A percentile compares a stretch with the other conserved stretches of the same genome.
Conservation (phyloP, 2,113 vertebrate genomes). For the Limanda limanda region DNA sequence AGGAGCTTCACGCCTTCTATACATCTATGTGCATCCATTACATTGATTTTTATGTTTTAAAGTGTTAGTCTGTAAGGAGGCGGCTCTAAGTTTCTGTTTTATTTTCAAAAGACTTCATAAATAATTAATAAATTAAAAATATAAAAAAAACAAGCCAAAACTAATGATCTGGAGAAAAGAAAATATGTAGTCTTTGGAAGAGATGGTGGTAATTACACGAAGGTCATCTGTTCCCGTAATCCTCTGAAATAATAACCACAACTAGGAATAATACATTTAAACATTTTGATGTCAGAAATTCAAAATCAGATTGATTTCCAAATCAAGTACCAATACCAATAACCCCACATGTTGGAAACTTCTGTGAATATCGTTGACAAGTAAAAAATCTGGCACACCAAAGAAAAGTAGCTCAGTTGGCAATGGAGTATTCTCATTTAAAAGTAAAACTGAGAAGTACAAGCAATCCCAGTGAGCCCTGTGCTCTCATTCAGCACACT, state of each 20-base stretch:
- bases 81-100: not conserved
- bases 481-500: constrained; percentile 44
- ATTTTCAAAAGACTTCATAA: not conserved
- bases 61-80: not conserved
- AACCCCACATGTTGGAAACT: constrained; percentile 30
- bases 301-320: constrained; percentile 43
- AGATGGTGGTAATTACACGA: constrained; percentile 34
- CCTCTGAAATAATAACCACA: constrained; percentile 11
- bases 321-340: constrained; percentile 9
- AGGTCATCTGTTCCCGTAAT: constrained; percentile 33
- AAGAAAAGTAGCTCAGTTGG: constrained; percentile 43
- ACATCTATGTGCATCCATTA: not conserved
- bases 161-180: constrained; percentile 8
- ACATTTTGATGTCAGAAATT: constrained; percentile 24
- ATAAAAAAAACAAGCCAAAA: not conserved
- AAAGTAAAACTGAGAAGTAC: constrained; percentile 58
- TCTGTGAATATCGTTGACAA: constrained; percentile 32
- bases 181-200: constrained; percentile 35
- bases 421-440: constrained; percentile 46
- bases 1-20: constrained; percentile 7
- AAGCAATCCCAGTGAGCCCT: constrained; percentile 45
- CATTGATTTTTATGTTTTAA: constrained; percentile 21
- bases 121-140: not conserved
- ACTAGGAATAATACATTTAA: constrained; percentile 32
- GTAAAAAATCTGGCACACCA: constrained; percentile 39